A percentile compares a stretch with the other conserved stretches of the same genome.
phyloP scores from a whole-genome alignment of 2,888 invertebrate species.

The Lobophora halterata region DNA sequence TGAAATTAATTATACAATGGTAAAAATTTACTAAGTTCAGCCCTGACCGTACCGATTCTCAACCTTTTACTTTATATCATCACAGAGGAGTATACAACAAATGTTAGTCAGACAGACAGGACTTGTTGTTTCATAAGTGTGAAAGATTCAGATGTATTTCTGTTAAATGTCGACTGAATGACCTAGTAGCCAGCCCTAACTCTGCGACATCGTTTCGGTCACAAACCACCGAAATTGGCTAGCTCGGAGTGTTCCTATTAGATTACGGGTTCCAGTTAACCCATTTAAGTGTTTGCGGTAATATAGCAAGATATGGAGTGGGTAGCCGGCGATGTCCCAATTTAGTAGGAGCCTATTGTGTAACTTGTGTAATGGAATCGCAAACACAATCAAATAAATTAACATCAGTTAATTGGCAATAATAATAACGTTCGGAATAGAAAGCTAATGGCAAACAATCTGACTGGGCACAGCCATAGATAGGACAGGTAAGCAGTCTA shows the following conservation, averaged over 20 bases:
- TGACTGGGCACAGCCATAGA: no score
- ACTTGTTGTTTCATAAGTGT: no score
- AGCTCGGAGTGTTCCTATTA: conserved; percentile 22
- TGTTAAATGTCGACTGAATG: background rate
- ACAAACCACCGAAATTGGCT: conserved; percentile 24
- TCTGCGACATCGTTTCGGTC: conserved; percentile 2
- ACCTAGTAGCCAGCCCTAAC: conserved; percentile 2
- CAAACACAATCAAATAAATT: conserved; percentile 1
- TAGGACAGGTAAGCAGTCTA: no score
- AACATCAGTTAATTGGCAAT: conserved; percentile 6
- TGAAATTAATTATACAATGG: no score
- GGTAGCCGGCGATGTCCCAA: conserved; percentile 10
- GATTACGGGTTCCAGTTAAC: conserved; percentile 23
- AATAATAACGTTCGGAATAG: no score
- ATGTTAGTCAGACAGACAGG: no score
- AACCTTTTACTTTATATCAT: no score
- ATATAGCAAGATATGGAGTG: conserved; percentile 6
- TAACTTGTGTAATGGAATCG: conserved; percentile 1
- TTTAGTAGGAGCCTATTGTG: conserved; percentile 3
- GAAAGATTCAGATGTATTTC: conserved; percentile 13
- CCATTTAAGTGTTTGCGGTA: conserved; percentile 21
- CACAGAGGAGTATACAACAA: no score
- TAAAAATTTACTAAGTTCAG: no score
- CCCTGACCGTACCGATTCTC: no score
- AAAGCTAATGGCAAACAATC: no score